A percentile compares a stretch with the other conserved stretches of the same genome.
Evolutionary conservation across 2,888 invertebrate species (phyloP).

Genomic region (Steinernema carpocapsae): DNA sequence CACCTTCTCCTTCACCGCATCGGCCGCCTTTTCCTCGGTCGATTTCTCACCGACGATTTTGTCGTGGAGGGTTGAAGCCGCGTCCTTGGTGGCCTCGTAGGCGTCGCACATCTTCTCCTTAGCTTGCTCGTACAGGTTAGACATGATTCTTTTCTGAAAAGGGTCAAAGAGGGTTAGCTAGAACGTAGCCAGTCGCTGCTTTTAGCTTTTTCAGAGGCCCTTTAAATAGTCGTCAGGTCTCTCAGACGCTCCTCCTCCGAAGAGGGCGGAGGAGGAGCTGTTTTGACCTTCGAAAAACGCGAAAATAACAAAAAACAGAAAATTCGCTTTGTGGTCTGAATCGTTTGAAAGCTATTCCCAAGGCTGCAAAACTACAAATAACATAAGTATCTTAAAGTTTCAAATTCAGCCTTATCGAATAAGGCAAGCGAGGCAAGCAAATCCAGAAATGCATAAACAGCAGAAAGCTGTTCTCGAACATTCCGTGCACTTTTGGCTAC

Average conservation of each 20-base stretch:
- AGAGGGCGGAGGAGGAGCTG: background rate
- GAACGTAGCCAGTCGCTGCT: background rate
- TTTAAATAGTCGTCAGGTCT: background rate
- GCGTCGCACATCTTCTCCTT: constrained; percentile 7
- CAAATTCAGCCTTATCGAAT: too few relatives aligned
- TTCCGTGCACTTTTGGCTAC: background rate
- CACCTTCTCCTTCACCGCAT: background rate
- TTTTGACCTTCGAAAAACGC: background rate
- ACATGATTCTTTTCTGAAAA: background rate
- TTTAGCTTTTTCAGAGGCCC: background rate
- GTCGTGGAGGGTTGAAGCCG: background rate
- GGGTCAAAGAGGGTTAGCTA: background rate
- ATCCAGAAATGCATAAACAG: background rate
- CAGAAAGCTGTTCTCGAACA: background rate
- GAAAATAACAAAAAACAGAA: background rate
- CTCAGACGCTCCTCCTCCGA: background rate
- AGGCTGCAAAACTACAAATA: background rate
- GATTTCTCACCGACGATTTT: constrained; percentile 7
- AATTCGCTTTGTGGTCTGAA: too few relatives aligned
- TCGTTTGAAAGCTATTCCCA: too few relatives aligned
- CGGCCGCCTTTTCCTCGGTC: constrained; percentile 7
- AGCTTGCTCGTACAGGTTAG: background rate
- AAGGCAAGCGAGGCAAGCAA: too few relatives aligned
- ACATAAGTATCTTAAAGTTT: too few relatives aligned
- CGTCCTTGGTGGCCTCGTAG: constrained; percentile 6